Conservation (phyloP, 2,113 vertebrate genomes). For the Zosterops japonicus region DNA sequence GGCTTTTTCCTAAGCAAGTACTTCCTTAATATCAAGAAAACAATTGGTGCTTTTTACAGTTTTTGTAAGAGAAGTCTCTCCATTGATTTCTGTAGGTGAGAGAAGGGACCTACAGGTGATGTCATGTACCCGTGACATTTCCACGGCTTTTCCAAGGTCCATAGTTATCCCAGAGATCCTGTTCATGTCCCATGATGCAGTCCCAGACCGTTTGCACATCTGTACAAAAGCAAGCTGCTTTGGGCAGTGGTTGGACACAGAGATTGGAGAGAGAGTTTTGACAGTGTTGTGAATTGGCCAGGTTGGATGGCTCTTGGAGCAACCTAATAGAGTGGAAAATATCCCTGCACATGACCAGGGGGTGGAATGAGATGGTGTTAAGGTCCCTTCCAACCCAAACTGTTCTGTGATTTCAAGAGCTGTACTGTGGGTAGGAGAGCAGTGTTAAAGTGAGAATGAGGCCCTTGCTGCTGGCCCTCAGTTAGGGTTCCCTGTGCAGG, state of each 20-base stretch:
- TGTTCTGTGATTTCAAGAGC: background rate
- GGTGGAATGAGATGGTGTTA: background rate
- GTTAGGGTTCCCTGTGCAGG: background rate
- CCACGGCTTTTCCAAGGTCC: background rate
- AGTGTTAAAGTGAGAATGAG: background rate
- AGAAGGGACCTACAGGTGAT: background rate
- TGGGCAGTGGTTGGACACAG: background rate
- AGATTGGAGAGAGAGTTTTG: background rate
- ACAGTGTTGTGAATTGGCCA: background rate
- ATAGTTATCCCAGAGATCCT: background rate
- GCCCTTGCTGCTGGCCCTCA: background rate
- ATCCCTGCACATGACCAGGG: fast-evolving
- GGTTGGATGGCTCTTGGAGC: background rate
- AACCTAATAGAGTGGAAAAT: background rate
- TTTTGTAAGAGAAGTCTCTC: background rate
- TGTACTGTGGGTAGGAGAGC: background rate
- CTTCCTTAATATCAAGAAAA: background rate
- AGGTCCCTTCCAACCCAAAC: background rate
- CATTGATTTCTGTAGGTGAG: background rate
- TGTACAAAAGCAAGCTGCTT: background rate
- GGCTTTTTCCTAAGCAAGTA: background rate
- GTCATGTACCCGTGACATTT: background rate
- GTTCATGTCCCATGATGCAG: background rate
- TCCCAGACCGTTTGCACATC: background rate
- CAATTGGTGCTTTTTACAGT: background rate